Evolutionary conservation across 1,140 invertebrate species (phyloP), one percentile per base, ranked within the genome.

Genomic region (Sarcophaga bullata): DNA sequence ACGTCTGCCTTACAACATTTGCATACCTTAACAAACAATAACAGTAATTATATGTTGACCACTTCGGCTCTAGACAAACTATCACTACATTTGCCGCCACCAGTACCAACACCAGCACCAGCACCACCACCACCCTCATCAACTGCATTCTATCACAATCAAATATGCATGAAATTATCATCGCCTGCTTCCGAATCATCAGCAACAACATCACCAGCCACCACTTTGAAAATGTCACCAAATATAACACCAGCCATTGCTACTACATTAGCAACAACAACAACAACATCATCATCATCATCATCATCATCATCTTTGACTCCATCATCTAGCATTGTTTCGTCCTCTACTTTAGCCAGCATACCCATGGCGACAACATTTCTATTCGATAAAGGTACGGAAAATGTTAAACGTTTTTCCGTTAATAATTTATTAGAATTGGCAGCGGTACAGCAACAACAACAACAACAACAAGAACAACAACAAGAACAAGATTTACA

Each of bases 351-450:
- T 10, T 17, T 8, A 25, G 6, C 52, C 15, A 62, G 13, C 37
- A 46, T 62, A 62, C 15, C 80, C 62, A 47, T 68, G 37, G 15
- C 47, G 8, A 17, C 54, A 58, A 80, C 54, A 49, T 83, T 50
- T 52, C 68, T 80, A 19, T 80, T 58, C 49, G 58, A 46, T 8
- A 83, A 82, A 52, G 83, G 83, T 54, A 83, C 84, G 9, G 84
- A 85, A 48, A 85, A 85, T 83, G 84, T 85, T 19, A 85, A 85
- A 82, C 78, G 84, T 68, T 85, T 85, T 54, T 85, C 84, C 8
- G 84, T 85, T 25, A 85, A 85, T 75, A 85, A 85, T 81, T 83
- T 85, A 50, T 49, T 85, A 46, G 78, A 85, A 81, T 82, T 85
- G 73, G 83, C 84, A 15, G 75, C 75, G 48, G 75, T 46, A 17